phyloP scores from a whole-genome alignment of 2,888 invertebrate species.

The Melanotus villosus region DNA sequence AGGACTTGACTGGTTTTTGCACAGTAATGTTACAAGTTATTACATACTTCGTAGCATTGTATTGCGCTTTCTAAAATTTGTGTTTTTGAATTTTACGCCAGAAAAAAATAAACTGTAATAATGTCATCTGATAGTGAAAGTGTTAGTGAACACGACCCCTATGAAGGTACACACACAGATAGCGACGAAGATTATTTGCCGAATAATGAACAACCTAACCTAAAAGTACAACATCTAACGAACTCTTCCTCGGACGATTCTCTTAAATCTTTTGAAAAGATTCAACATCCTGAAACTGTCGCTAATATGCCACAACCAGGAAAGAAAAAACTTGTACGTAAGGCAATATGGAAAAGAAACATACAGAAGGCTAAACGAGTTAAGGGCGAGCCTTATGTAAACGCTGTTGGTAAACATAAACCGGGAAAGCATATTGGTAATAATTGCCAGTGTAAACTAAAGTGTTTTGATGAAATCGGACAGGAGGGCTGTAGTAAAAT shows the following conservation, averaged over 20 bases:
- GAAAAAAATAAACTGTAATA: too few species aligned
- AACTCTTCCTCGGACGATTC: background rate
- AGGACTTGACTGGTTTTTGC: conserved; percentile 10
- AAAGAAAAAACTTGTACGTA: conserved; percentile 1
- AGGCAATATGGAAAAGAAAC: conserved; percentile 8
- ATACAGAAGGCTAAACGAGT: background rate
- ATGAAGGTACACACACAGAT: background rate
- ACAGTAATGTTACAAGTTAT: background rate
- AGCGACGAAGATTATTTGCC: background rate
- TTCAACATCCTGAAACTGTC: too few species aligned
- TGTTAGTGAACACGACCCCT: background rate
- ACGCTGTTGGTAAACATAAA: background rate
- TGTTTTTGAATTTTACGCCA: too few species aligned
- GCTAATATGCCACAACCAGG: background rate
- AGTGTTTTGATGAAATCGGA: conserved; percentile 6
- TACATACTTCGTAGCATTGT: too few species aligned
- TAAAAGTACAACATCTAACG: background rate
- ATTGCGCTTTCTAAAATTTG: too few species aligned
- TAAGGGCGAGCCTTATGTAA: too few species aligned
- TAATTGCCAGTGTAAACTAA: background rate
- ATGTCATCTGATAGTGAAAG: background rate
- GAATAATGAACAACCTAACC: background rate
- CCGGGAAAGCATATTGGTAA: background rate
- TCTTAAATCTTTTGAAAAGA: too few species aligned
- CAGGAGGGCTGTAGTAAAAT: background rate